Evolutionary conservation across 2,113 vertebrate genomes (phyloP).

Genomic region (Plestiodon gilberti): DNA sequence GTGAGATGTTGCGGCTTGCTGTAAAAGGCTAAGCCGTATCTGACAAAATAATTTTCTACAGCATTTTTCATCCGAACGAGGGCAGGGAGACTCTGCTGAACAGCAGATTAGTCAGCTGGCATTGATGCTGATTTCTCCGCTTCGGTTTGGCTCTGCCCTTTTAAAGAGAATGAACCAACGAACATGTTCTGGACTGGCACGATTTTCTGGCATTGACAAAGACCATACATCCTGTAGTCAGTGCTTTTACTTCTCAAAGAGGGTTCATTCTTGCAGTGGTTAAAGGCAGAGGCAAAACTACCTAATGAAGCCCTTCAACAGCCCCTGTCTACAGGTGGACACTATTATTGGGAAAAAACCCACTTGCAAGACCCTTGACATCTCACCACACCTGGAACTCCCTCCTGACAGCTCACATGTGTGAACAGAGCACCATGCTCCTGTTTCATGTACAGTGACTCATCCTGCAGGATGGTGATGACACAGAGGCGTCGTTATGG

Average conservation of each 20-base stretch:
- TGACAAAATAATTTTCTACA: slow-evolving; percentile 45
- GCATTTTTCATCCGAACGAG: slow-evolving; percentile 52
- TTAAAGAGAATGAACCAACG: neutral
- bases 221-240: neutral
- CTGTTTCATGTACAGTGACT: too few species aligned
- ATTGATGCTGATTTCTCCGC: neutral
- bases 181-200: too few species aligned
- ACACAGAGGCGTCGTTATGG: too few species aligned
- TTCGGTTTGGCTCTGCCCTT: neutral
- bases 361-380: too few species aligned
- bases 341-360: too few species aligned
- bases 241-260: neutral
- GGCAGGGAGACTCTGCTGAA: slow-evolving; percentile 27
- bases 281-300: neutral
- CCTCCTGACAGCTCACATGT: too few species aligned
- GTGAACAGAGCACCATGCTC: too few species aligned
- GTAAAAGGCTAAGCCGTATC: slow-evolving; percentile 47
- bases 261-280: neutral
- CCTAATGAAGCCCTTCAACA: too few species aligned
- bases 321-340: too few species aligned
- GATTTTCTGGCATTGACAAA: neutral
- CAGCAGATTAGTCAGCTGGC: slow-evolving; percentile 6
- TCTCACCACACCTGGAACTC: too few species aligned
- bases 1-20: neutral
- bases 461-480: too few species aligned